These are phyloP conservation scores for Napeogenes sylphis DNA, from an alignment of 2,888 invertebrate genomes.

Conservation along the genomic window DNA sequence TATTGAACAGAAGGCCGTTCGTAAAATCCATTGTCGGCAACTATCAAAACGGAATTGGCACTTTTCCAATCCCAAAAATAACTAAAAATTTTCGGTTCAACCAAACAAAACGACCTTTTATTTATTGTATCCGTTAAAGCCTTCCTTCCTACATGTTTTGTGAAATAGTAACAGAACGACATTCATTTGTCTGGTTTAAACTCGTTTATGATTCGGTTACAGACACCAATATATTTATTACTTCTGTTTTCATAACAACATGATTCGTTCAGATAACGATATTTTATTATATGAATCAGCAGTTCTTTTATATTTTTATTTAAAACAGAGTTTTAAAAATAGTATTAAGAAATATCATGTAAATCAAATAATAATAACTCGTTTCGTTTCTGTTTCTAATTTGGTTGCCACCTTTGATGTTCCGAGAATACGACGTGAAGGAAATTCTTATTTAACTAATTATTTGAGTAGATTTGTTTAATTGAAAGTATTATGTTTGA, in stretches of 20 bases:
- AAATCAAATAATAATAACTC: not conserved
- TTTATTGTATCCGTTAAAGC: slow-evolving; percentile 29
- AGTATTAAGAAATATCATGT: not conserved
- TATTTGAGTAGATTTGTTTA: not conserved
- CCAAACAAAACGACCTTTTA: slow-evolving; percentile 34
- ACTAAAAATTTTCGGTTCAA: slow-evolving; percentile 31
- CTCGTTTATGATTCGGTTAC: slow-evolving; percentile 1
- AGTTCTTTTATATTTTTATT: not conserved
- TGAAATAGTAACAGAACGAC: slow-evolving; percentile 1
- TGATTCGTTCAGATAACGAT: not conserved
- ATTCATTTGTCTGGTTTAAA: slow-evolving; percentile 4
- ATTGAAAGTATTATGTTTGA: not conserved
- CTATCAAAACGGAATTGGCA: slow-evolving; percentile 38
- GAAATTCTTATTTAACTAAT: slow-evolving; percentile 2
- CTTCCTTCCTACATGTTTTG: slow-evolving; percentile 9
- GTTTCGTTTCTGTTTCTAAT: slow-evolving; percentile 1
- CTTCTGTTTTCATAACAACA: not conserved
- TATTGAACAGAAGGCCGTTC: slow-evolving; percentile 28
- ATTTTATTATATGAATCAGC: too few species aligned
- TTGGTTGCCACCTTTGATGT: slow-evolving; percentile 20
- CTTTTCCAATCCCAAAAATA: slow-evolving; percentile 36
- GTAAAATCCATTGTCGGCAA: slow-evolving; percentile 30
- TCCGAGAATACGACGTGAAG: slow-evolving; percentile 14
- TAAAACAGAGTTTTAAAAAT: not conserved
- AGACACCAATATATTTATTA: slow-evolving; percentile 1